Conservation (phyloP, 2,797 vertebrate species). For the Oreortyx pictus region DNA sequence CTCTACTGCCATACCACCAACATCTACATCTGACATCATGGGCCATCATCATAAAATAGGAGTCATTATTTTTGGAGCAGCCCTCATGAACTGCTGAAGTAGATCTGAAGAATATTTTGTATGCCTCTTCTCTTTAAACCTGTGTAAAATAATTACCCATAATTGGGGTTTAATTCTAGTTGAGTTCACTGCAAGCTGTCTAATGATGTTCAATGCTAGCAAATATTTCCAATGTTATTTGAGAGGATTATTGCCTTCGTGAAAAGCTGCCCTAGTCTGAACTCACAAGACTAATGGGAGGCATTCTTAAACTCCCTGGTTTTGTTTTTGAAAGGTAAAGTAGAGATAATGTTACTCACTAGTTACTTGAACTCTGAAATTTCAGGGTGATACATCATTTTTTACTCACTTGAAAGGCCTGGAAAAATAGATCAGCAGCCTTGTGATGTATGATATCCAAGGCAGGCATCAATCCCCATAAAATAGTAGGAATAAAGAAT, state of each 20-base stretch:
- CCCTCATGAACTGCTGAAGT: neutral
- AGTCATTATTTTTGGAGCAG: no score
- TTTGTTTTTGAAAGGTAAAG: neutral
- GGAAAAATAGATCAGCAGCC: no score
- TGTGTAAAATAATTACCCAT: constrained; percentile 26
- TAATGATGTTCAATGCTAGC: constrained; percentile 4
- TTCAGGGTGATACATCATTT: no score
- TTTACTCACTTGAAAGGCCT: no score
- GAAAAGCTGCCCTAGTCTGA: neutral
- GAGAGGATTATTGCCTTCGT: neutral
- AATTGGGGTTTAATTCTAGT: neutral
- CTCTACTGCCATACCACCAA: no score
- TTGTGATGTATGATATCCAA: no score
- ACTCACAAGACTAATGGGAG: neutral
- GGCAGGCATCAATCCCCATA: no score
- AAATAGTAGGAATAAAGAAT: no score
- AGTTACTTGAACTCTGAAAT: neutral
- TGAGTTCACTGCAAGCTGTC: neutral
- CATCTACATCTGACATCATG: no score
- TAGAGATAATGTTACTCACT: neutral
- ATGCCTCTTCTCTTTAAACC: neutral
- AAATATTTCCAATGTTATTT: neutral
- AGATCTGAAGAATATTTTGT: neutral
- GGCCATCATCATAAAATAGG: no score
- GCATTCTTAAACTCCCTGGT: neutral